Percentiles rank a stretch among this genome's conserved stretches.
Evolutionary conservation across 2,888 invertebrate species (phyloP).

Genomic region (Stegophylla sp.): DNA sequence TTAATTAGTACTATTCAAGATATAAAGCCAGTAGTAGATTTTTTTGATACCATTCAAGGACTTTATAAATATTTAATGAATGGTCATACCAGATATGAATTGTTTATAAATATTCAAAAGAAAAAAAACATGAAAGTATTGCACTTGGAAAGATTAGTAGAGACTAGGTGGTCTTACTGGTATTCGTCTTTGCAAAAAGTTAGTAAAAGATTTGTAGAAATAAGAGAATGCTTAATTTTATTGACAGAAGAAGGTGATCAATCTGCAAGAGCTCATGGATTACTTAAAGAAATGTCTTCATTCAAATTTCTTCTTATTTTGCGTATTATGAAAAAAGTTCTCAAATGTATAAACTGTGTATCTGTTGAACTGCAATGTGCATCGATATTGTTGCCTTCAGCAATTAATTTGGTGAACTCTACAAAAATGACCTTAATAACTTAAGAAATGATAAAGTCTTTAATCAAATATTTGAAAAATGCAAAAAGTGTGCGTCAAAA

Average conservation of each 20-base stretch:
- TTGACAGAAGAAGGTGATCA: constrained; percentile 4
- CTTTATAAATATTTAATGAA: not conserved
- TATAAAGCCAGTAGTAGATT: constrained; percentile 1
- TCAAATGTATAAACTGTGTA: constrained; percentile 3
- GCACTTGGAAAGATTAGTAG: not conserved
- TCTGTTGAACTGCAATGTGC: not conserved
- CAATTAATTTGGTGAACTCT: not conserved
- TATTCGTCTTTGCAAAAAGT: not conserved
- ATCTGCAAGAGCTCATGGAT: not conserved
- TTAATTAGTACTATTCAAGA: constrained; percentile 1
- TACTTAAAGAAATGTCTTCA: constrained; percentile 9
- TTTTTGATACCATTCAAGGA: not conserved
- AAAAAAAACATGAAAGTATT: not conserved
- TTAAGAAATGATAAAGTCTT: constrained; percentile 2
- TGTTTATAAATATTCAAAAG: not conserved
- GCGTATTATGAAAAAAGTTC: not conserved
- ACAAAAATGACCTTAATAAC: not conserved
- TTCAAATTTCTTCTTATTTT: constrained; percentile 15
- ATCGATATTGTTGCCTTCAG: not conserved
- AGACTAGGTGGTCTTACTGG: not conserved
- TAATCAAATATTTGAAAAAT: not conserved
- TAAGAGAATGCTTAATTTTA: not conserved
- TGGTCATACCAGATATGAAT: not conserved
- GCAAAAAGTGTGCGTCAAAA: not conserved
- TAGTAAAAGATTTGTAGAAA: not conserved